Base-by-base conservation (phyloP, 2,888 invertebrate species). In the Hanleya hanleyi region DNA sequence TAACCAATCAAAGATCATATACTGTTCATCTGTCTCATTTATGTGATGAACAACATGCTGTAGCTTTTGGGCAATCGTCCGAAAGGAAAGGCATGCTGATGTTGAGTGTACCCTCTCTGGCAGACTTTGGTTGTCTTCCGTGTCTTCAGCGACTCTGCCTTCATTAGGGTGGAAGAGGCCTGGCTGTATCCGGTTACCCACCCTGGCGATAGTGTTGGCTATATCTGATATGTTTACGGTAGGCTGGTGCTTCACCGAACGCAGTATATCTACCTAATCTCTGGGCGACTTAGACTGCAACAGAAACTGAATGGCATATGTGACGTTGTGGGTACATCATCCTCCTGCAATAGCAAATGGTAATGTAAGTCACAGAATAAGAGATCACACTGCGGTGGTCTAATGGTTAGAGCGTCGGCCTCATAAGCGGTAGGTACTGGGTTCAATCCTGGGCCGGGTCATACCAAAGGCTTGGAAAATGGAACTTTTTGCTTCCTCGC, bases 241-340 rank as follows among this genome's bases (percentile, higher is more conserved):
- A 4, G 68, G 68, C 22, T 18, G 32, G 35, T 68, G 50, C 35
- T 68, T 68, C 12, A 68, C 5, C 26, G 50, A 47, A 4, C 68
- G 15, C 36, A 68, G 35, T 32, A 68, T 22, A 29, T 68, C 68
- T 7, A 50, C 50, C 15, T 68, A 68, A 68, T 68, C 68, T 26
- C 68, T 49, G 29, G 68, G 68, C 22, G 41, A 29, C 50, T 68
- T 50, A 4, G 50, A 47, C 32, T 32, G 50, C 33, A 68, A 35
- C 37, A 26, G 18, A 66, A n/a, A 33, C 26, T 66, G 35, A 22
- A 66, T 41, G 22, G 67, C 67, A 66, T 49, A 50, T 7, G 38
- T 22, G 6, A 66, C 38, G 12, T 36, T 36, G 38, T 66, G 67
- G 7, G 7, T 18, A 22, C 67, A 66, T 6, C 47, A 50, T 5